A percentile compares a stretch with the other conserved stretches of the same genome.
These are phyloP conservation scores for Phymanthus crucifer DNA, from an alignment of 92 coral and sea anemone genomes.

Conservation along the genomic window DNA sequence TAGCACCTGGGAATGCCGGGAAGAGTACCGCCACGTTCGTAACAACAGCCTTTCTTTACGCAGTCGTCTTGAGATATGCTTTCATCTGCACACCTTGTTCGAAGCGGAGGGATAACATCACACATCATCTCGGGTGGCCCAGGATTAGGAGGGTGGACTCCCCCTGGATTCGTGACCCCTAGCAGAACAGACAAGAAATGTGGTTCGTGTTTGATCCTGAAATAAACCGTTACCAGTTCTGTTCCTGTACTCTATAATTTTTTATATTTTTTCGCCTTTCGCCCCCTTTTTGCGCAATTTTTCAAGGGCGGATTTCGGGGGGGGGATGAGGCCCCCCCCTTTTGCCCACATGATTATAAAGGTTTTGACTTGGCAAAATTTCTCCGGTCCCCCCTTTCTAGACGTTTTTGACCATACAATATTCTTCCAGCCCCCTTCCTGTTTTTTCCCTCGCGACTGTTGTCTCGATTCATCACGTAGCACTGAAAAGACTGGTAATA, in stretches of 20 bases:
- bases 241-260: too few relatives aligned
- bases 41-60: background rate
- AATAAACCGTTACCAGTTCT: background rate
- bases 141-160: background rate
- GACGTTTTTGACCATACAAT: too few relatives aligned
- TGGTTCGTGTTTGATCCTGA: background rate
- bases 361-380: too few relatives aligned
- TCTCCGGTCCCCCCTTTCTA: too few relatives aligned
- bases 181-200: background rate
- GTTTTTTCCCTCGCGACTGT: too few relatives aligned
- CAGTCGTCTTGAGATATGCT: slow-evolving; percentile 4
- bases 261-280: too few relatives aligned
- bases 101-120: background rate
- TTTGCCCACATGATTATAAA: too few relatives aligned
- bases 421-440: too few relatives aligned
- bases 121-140: background rate
- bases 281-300: background rate
- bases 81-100: background rate
- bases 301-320: background rate
- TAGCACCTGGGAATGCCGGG: slow-evolving; percentile 3
- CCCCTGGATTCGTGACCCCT: background rate
- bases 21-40: background rate
- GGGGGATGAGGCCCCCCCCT: background rate
- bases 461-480: too few relatives aligned
- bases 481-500: too few relatives aligned